phyloP scores from a whole-genome alignment of 2,113 vertebrate genomes.

The Plecotus auritus region DNA sequence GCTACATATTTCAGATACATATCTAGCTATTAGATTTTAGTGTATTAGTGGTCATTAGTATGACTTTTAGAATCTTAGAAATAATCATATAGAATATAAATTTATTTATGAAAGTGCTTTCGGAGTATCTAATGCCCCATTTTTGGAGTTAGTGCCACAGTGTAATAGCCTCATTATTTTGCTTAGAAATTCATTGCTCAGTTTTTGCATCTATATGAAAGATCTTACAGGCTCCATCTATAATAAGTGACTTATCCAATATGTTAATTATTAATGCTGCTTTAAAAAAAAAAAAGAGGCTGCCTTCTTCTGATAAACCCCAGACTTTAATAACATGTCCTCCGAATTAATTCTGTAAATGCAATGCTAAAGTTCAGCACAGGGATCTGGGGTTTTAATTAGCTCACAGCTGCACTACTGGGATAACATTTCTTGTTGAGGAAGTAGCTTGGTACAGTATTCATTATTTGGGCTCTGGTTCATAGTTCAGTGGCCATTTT shows the following conservation, averaged over 20 bases:
- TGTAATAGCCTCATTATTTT: slow-evolving; percentile 50
- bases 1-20: background rate
- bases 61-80: slow-evolving; percentile 42
- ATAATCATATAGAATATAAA: slow-evolving; percentile 39
- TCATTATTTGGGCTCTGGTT: slow-evolving; percentile 51
- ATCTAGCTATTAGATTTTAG: background rate
- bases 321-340: slow-evolving; percentile 55
- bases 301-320: slow-evolving; percentile 63
- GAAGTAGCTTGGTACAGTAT: background rate
- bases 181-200: slow-evolving; percentile 48
- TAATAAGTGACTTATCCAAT: slow-evolving; percentile 53
- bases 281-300: slow-evolving; percentile 46
- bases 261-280: slow-evolving; percentile 63
- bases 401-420: slow-evolving; percentile 44
- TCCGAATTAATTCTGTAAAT: slow-evolving; percentile 61
- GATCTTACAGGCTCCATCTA: slow-evolving; percentile 44
- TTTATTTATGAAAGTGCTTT: slow-evolving; percentile 48
- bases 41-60: background rate
- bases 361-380: slow-evolving; percentile 45
- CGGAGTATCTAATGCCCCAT: slow-evolving; percentile 10
- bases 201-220: slow-evolving; percentile 39
- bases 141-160: slow-evolving; percentile 39
- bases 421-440: slow-evolving; percentile 52
- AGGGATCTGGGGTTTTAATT: slow-evolving; percentile 50
- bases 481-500: slow-evolving; percentile 47